Percentiles rank a stretch among this genome's conserved stretches.
Evolutionary conservation across 2,113 vertebrate genomes (phyloP).

Genomic region (Saguinus midas): DNA sequence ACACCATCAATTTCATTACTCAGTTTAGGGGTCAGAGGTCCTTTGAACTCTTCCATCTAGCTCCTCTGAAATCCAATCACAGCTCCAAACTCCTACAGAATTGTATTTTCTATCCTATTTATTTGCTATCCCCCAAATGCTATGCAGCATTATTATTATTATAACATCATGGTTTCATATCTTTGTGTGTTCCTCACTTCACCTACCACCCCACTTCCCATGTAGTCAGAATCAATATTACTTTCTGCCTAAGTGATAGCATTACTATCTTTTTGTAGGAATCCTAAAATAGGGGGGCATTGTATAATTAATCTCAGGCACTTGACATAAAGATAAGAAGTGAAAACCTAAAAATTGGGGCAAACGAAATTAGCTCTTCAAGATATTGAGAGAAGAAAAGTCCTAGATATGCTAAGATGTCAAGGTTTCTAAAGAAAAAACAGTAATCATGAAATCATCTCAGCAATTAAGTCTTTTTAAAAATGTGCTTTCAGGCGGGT

Average conservation of each 20-base stretch:
- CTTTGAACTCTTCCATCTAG: background rate
- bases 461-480: background rate
- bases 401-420: background rate
- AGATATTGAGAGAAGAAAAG: background rate
- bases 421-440: background rate
- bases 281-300: background rate
- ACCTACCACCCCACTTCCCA: background rate
- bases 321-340: background rate
- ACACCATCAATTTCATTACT: background rate
- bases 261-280: constrained; percentile 8
- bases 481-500: background rate
- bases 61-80: background rate
- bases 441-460: background rate
- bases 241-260: background rate
- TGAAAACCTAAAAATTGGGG: background rate
- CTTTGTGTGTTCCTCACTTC: background rate
- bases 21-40: background rate
- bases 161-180: background rate
- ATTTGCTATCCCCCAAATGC: background rate
- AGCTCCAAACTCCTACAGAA: background rate
- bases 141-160: background rate
- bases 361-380: background rate
- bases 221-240: background rate
- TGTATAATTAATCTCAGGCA: background rate
- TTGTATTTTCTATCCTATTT: background rate